Evolutionary conservation across 2,888 invertebrate genomes (phyloP).

Genomic region (Spisula subtruncata): DNA sequence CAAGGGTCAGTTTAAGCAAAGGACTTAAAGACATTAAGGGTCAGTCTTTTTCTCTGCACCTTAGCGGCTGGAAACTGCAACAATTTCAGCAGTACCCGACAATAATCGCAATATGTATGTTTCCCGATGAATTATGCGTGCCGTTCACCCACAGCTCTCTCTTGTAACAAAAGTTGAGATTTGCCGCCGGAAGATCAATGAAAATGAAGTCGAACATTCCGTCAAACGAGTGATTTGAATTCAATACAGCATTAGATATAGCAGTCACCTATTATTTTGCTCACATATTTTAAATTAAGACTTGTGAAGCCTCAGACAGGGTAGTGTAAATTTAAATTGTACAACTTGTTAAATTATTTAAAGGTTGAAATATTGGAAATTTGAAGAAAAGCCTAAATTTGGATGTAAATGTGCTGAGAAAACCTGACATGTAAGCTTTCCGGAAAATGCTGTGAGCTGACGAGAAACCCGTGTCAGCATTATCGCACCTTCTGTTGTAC

Average conservation of each 20-base stretch:
- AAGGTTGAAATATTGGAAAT: constrained; percentile 28
- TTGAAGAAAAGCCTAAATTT: constrained; percentile 32
- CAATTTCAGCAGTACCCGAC: not conserved
- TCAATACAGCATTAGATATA: constrained; percentile 9
- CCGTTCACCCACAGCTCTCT: not conserved
- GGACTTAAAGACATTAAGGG: too few species aligned
- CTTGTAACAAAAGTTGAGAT: not conserved
- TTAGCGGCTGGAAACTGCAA: not conserved
- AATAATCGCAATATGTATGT: not conserved
- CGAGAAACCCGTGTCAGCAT: constrained; percentile 10
- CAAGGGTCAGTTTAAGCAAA: too few species aligned
- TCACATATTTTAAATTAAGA: constrained; percentile 23
- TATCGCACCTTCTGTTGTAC: not conserved
- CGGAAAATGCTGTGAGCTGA: constrained; percentile 22
- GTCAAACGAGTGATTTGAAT: constrained; percentile 11
- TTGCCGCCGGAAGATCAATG: not conserved
- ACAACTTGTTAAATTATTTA: constrained; percentile 32
- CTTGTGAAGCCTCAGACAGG: constrained; percentile 1
- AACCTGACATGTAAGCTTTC: not conserved
- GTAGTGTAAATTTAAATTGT: constrained; percentile 29
- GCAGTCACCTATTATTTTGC: constrained; percentile 23
- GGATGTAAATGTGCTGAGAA: not conserved
- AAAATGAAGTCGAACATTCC: not conserved
- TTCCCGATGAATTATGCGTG: not conserved
- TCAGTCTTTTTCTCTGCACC: not conserved